Evolutionary conservation across 2,888 invertebrate genomes (phyloP), one percentile per base, ranked within the genome.

Genomic region (Leistus spinibarbis): DNA sequence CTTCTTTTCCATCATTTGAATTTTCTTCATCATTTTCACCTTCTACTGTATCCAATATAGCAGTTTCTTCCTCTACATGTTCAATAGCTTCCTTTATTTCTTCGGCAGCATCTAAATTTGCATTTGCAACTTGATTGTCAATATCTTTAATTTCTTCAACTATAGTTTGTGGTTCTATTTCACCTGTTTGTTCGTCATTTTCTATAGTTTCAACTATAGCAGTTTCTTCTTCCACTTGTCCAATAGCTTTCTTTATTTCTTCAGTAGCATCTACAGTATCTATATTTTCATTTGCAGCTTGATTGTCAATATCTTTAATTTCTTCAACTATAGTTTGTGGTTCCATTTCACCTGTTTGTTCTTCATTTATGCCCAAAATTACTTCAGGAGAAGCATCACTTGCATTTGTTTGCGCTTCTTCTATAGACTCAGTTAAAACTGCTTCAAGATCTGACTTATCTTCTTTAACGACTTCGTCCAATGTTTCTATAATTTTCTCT

Each of bases 101-200:
- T 16, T 63, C 57, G 9, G 57, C 1, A 20, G 10, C 57, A 0
- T 19, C 67, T n/a, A 54, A n/a, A 4, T 54, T 13, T 1, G 19
- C 16, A 54, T 67, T 54, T 16, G 19, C 7, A 4, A 65, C 63
- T 9, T 76, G 54, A 67, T 78, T 76, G 13, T 76, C 65, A 16
- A 17, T 72, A 62, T 77, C 70, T 60, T 77, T 70, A 2, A 70
- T 73, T 27, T 77, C 69, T n/a, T 23, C 57, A 54, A 75, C 71
- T 64, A 77, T 77, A 9, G 7, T 40, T 40, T 40, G 10, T 40
- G 40, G 3, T 40, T 7, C 5, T 40, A 5, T 40, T 40, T 40
- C n/a, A n/a, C n/a, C n/a, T n/a, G n/a, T n/a, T n/a, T 69, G 63
- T 10, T 68, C 57, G 57, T 72, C 56, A 17, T 20, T 23, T 2